Base-by-base conservation (phyloP, 2,888 invertebrate genomes). In the Drosophila histrio region DNA sequence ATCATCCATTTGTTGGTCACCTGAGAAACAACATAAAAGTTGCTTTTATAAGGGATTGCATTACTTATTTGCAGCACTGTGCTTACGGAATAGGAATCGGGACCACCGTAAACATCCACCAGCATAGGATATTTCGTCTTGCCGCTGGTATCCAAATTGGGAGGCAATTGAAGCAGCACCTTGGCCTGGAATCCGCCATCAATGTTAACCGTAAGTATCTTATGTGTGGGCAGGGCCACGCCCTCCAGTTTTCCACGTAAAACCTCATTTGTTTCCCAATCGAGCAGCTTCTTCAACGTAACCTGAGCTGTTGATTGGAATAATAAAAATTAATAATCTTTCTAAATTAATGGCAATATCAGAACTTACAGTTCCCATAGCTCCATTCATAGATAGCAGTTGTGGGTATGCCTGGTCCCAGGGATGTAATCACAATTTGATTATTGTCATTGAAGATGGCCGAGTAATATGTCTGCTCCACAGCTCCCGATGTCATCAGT, bases 61-160 rank as follows among this genome's bases (percentile, higher is more conserved):
- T 3, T 8, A n/a, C 2, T 3, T 43, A 11, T n/a, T 15, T 11
- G 1, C 9, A 26, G 8, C 9, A 19, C 2, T 26, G 7, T 17
- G 26, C 44, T 46, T 6, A 98, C 98, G 86, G 95, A 94, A 85
- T 95, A 96, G 0, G 97, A 95, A 87, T 97, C 97, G 0, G 99
- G 99, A 4, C 98, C 99, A 3, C 96, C 98, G 90, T 99, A 97
- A 94, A 97, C 97, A 90, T 96, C 95, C 61, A 97, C 94, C 28
- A 97, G 91, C 92, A 97, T 93, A 0, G 97, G 97, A 88, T 97
- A 95, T 89, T 97, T 92, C 2, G 94, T 95, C 22, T 92, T 90
- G 24, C 95, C 95, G 34, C 94, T 93, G 44, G 93, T 92, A 89
- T 94, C 94, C 69, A 96, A 93, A 80, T 96, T 94, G 0, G 94